Evolutionary conservation across 2,113 vertebrate species (phyloP), one percentile per base, ranked within the genome.

Genomic region (Argyrosomus japonicus): DNA sequence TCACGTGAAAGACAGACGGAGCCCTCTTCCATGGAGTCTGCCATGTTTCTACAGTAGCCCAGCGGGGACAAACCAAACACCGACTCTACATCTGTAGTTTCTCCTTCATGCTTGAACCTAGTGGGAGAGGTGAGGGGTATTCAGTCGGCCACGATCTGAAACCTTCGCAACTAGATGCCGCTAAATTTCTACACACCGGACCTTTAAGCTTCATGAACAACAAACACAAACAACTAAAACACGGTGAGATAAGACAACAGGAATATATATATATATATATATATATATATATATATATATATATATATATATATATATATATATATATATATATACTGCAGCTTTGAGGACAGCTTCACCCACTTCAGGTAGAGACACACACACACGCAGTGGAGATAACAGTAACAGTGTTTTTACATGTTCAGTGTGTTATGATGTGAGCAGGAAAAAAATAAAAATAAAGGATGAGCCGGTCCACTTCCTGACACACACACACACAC

Each of bases 401-500:
- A 77, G 21, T 60, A 27, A 68, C 48, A 68, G 56, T 58, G 64
- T 56, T 65, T 32, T 50, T 15, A 62, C 74, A 63, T 56, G 72
- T 47, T 65, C 10, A 47, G 6, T 58, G 19, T 57, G 21, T 13
- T 32, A 32, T 32, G 27, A 29, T 3, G 27, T 29, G 27, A 29
- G 27, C 27, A 29, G 27, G 2, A 29, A 29, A 29, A 29, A 29
- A 29, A 29, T 5, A 32, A 32, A 4, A 6, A 32, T 6, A 5
- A 32, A 32, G 32, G 32, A 14, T 21, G 13, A 40, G 19, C 1
- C 51, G 79, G 48, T 27, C n/a, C 53, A 57, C 36, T 47, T 57
- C 18, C 48, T 48, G 9, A 57, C 62, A 56, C 65, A 15, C n/a
- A 53, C 29, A 32, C 25, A 27, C 25, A 27, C 25, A n/a, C n/a